Evolutionary conservation across 1,140 invertebrate species (phyloP), one percentile per base, ranked within the genome.

Genomic region (Venturia canescens): DNA sequence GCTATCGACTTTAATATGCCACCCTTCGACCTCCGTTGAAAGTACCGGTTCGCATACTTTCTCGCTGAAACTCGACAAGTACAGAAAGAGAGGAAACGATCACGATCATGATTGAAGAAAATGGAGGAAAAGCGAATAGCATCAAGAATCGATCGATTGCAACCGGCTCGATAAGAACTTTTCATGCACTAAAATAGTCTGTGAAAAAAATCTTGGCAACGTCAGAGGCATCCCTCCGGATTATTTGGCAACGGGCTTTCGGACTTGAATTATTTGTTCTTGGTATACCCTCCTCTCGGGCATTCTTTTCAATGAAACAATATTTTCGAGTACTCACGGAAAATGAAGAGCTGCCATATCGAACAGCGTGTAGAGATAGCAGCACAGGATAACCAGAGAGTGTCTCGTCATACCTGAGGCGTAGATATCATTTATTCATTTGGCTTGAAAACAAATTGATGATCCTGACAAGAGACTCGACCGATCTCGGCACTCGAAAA

Each of bases 1-100:
- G 87, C 89, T 89, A 90, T 91, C 87, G 88, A 91, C 88, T 86
- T 90, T 91, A 89, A 90, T 89, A 84, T 91, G 88, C 90, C 90
- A 91, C 84, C 87, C 87, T 84, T 90, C 89, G 82, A 90, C 88
- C 86, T 91, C 89, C 85, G 89, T 90, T 85, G 90, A 88, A 87
- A 91, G 88, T 87, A 91, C 88, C 86, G 90, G 88, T 86, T 90
- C 88, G 84, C 89, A 91, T 88, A 90, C 87, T 89, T 90, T 90
- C 84, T 90, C 89, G 85, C 90, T 90, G 89, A 88, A 89, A 89
- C 87, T 88, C 89, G 88, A 89, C 88, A 83, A 90, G 86, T 87
- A 80, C 50, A 71, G 81, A 79, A 63, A 31, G 50, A 60, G 78
- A 71, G 48, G n/a, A n/a, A 27, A 53, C 29, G 57, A 31, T 50